These are phyloP conservation scores for Hemicrepidius hirtus DNA, from an alignment of 2,888 invertebrate species.

Conservation along the genomic window DNA sequence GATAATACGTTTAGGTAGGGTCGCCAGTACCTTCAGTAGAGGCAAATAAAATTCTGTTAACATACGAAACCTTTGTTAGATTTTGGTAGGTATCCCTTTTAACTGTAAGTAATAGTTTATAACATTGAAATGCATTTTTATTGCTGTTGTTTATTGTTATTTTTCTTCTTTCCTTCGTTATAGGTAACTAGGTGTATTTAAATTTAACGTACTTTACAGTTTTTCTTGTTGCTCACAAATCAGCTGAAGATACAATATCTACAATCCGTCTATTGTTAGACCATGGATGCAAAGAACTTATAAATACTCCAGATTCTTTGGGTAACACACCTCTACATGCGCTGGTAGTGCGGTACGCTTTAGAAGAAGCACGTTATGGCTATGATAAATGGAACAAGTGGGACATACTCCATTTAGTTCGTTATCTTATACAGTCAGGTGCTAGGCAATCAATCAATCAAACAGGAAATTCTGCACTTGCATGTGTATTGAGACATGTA, in stretches of 20 bases:
- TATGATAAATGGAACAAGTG: slow-evolving; percentile 84
- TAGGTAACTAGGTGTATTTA: not conserved
- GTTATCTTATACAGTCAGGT: slow-evolving; percentile 77
- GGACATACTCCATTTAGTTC: slow-evolving; percentile 82
- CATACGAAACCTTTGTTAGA: no score
- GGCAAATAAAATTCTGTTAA: no score
- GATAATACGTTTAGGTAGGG: no score
- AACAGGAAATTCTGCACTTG: slow-evolving; percentile 80
- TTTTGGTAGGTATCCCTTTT: no score
- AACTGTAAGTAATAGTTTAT: no score
- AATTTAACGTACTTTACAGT: slow-evolving; percentile 67
- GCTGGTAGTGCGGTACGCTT: slow-evolving; percentile 78
- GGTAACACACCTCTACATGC: slow-evolving; percentile 85
- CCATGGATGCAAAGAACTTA: slow-evolving; percentile 82
- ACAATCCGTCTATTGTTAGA: slow-evolving; percentile 82
- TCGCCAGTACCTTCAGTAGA: no score
- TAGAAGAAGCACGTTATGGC: slow-evolving; percentile 81
- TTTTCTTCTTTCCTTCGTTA: not conserved
- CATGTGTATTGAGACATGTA: slow-evolving; percentile 82
- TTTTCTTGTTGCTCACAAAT: slow-evolving; percentile 81
- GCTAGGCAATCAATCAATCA: slow-evolving; percentile 82
- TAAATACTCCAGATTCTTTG: slow-evolving; percentile 82
- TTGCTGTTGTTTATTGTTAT: no score
- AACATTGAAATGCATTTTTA: no score
- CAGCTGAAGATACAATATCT: slow-evolving; percentile 81